Conservation (phyloP, 2,888 invertebrate species). For the Sphinx pinastri region DNA sequence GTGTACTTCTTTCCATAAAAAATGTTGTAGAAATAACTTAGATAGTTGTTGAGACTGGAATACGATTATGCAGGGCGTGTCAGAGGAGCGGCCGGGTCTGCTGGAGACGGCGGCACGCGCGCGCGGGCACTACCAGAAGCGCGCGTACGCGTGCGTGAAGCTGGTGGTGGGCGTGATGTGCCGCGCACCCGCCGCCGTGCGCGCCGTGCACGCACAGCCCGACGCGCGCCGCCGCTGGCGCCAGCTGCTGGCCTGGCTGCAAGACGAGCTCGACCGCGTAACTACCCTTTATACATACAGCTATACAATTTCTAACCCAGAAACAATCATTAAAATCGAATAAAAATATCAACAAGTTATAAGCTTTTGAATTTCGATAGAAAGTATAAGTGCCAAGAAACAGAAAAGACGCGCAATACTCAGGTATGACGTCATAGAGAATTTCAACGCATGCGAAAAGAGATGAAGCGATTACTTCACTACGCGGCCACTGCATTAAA, state of each 20-base stretch:
- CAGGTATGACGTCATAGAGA: too few species aligned
- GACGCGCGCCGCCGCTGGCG: slow-evolving; percentile 94
- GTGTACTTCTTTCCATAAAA: too few species aligned
- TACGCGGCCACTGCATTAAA: too few species aligned
- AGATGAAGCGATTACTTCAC: too few species aligned
- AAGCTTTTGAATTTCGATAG: too few species aligned
- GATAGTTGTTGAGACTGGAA: too few species aligned
- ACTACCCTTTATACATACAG: slow-evolving; percentile 38
- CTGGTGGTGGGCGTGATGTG: slow-evolving; percentile 95
- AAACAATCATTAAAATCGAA: too few species aligned
- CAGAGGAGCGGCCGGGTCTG: slow-evolving; percentile 92
- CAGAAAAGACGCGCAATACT: too few species aligned
- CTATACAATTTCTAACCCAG: background rate
- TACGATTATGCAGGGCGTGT: slow-evolving; percentile 63
- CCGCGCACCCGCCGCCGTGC: slow-evolving; percentile 91
- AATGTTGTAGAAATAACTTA: background rate
- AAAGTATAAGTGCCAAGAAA: too few species aligned
- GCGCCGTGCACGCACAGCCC: slow-evolving; percentile 90
- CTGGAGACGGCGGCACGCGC: slow-evolving; percentile 96
- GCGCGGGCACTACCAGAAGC: slow-evolving; percentile 97
- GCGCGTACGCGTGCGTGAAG: slow-evolving; percentile 98
- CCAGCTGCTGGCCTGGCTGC: slow-evolving; percentile 96
- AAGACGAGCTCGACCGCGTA: slow-evolving; percentile 95
- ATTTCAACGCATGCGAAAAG: too few species aligned
- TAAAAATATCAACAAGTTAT: too few species aligned